These are phyloP conservation scores for Chouioia cunea DNA, from an alignment of 2,888 invertebrate genomes.

Conservation along the genomic window DNA sequence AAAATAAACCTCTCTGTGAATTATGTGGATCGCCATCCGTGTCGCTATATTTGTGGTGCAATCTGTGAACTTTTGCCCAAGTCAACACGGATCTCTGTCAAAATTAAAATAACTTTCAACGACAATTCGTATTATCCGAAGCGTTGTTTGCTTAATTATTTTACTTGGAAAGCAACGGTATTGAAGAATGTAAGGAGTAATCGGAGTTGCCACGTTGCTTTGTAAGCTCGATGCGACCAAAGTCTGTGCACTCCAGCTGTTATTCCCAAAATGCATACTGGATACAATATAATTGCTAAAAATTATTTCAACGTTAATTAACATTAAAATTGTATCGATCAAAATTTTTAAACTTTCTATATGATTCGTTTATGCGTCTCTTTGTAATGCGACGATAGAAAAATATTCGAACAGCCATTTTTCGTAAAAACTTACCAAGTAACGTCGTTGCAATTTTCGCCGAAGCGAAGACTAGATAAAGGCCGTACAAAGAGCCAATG, in stretches of 20 bases:
- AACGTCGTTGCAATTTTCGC: too few species aligned
- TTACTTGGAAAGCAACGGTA: constrained; percentile 90
- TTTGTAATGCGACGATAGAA: too few species aligned
- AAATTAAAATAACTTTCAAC: neutral
- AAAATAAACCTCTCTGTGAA: neutral
- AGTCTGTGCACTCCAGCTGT: constrained; percentile 79
- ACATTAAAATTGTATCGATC: too few species aligned
- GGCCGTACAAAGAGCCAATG: too few species aligned
- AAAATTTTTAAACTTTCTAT: too few species aligned
- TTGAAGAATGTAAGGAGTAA: constrained; percentile 78
- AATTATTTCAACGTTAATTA: too few species aligned
- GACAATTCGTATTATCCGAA: neutral
- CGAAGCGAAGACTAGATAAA: too few species aligned
- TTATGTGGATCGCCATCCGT: constrained; percentile 2
- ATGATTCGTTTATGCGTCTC: too few species aligned
- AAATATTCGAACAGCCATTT: too few species aligned
- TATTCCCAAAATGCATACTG: constrained; percentile 71
- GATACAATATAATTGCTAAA: too few species aligned
- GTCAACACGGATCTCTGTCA: neutral
- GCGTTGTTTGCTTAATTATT: too few species aligned
- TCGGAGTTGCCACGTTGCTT: constrained; percentile 75
- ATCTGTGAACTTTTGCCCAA: neutral
- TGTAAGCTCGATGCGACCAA: constrained; percentile 79
- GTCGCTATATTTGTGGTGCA: neutral
- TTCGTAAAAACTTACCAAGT: too few species aligned